Base-by-base conservation (phyloP, 2,797 vertebrate species). In the Monodelphis domestica region DNA sequence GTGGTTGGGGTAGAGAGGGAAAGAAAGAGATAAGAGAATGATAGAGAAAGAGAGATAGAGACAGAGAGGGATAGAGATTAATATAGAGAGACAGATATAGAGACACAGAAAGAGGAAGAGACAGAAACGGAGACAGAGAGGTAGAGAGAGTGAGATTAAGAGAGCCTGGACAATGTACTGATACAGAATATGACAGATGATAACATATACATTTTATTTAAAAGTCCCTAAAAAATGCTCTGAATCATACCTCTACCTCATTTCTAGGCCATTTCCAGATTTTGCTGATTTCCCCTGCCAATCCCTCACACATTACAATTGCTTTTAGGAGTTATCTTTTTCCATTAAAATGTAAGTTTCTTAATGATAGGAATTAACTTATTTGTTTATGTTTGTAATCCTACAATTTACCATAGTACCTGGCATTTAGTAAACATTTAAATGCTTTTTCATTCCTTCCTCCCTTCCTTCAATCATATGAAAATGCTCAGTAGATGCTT, bases 401-500 rank as follows among this genome's bases (percentile, higher is more conserved):
- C 38, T 3, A 45, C 3, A 84, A 45, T 3, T 45, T 50, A 50
- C 17, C n/a, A 21, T 6, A 78, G 24, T 78, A 9, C 38, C 30
- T 26, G 24, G 38, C 0, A 45, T 45, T 50, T 84, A 45, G 11
- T 45, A 78, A 78, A 45, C 9, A 84, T 26, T 84, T 50, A 84
- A 84, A 84, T 50, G 1, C 38, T 26, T 45, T 50, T 26, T 11
- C 55, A 59, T 30, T 59, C 54, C 21, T 54, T 63, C 1, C 33
- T 30, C 59, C 54, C 21, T 54, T 63, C 1, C 33, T 70, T 70
- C 38, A 17, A 89, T 53, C 89, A 70, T 53, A 29, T 87, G 54
- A 95, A 88, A 94, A 59, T 94, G 50, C 90, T 84, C 93, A 87
- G 91, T 78, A 88, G 70, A 87, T 91, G 12, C 59, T 91, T 51